Evolutionary conservation across 2,797 vertebrate species (phyloP), one percentile per base, ranked within the genome.

Genomic region (Todus mexicanus): DNA sequence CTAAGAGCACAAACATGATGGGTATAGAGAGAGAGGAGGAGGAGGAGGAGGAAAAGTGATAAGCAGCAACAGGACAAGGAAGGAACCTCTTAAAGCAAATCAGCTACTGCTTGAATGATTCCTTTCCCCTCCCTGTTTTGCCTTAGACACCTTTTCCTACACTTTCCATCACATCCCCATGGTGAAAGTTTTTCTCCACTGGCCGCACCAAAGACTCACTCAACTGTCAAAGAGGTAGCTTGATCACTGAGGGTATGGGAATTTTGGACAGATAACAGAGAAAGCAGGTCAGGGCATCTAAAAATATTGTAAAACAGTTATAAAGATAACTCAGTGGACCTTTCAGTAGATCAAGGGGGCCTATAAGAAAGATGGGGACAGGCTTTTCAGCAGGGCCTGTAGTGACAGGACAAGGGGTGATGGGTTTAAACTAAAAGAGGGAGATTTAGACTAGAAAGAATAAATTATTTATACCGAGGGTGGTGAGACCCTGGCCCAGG

Each of bases 171-270:
- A 48, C 37, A 69, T 3, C 40, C 12, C 6, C 7, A 6, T 0
- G 6, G 4, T 4, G 5, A 20, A 64, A 33, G 4, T 16, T 73
- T 29, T 50, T 23, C 47, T 65, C 37, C 42, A 16, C 19, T 13
- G 64, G n/a, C 37, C 42, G 13, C 40, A 51, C 23, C 50, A 47
- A 61, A 51, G 27, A 18, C 16, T 59, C 70, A 11, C 42, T 38
- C 42, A 23, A 29, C 54, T 40, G 19, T 51, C 5, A 0, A 20
- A 16, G 29, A 1, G 1, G 40, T 7, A 27, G 29, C 25, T 5
- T 16, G 17, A 42, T 31, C 61, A 50, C 16, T 3, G 29, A 38
- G 16, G 5, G 29, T 27, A 14, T 70, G 48, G 42, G 33, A 79
- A 76, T 33, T 37, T 15, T 6, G 1, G 29, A 63, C 17, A 23